A percentile compares a stretch with the other conserved stretches of the same genome.
Conservation (phyloP, 2,113 vertebrate genomes). For the Lepus europaeus region DNA sequence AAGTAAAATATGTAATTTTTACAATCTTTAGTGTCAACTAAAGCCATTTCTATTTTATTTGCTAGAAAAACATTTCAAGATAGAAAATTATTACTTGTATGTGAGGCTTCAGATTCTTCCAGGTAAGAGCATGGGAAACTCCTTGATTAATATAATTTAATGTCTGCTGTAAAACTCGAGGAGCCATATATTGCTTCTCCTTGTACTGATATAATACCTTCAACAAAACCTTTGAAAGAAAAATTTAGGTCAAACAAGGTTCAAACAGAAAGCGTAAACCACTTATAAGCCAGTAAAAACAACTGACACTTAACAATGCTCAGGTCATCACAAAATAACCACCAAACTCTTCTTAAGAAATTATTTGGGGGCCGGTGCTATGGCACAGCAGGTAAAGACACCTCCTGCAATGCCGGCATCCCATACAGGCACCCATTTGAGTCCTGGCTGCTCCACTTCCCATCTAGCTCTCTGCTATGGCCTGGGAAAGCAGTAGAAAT, state of each 20-base stretch:
- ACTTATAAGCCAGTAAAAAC: conserved; percentile 28
- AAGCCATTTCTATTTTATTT: conserved; percentile 41
- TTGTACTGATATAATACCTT: conserved; percentile 99
- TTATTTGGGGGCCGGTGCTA: not conserved
- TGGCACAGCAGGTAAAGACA: too few relatives aligned
- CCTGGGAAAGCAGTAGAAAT: too few relatives aligned
- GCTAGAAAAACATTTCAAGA: conserved; percentile 49
- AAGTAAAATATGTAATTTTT: conserved; percentile 12
- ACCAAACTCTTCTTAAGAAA: not conserved
- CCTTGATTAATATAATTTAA: conserved; percentile 99
- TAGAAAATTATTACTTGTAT: conserved; percentile 93
- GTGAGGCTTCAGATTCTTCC: conserved; percentile 98
- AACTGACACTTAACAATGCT: not conserved
- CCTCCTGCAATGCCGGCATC: too few relatives aligned
- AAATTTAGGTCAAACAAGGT: conserved; percentile 34
- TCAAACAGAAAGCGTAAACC: conserved; percentile 56
- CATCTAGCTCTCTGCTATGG: too few relatives aligned
- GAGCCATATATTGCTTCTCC: conserved; percentile 98
- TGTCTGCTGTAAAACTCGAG: conserved; percentile 97
- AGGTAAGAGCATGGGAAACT: conserved; percentile 97
- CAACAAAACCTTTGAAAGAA: conserved; percentile 93
- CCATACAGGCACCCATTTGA: too few relatives aligned
- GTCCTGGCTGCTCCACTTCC: too few relatives aligned
- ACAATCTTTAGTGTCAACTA: not conserved
- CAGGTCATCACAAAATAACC: not conserved